Evolutionary conservation across 2,113 vertebrate species (phyloP).

Genomic region (Tachysurus fulvidraco): DNA sequence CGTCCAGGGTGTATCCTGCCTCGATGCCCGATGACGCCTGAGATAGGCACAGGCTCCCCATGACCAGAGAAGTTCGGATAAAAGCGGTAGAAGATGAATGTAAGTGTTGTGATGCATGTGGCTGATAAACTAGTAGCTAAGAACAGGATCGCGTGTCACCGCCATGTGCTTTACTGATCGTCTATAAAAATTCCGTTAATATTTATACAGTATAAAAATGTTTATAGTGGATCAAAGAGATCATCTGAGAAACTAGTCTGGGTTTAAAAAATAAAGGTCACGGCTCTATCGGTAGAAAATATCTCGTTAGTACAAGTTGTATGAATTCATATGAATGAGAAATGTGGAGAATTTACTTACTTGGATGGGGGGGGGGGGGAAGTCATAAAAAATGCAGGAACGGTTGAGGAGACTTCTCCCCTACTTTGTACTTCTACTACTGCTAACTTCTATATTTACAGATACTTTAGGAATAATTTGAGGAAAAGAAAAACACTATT

Average conservation of each 20-base stretch:
- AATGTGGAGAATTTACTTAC: not conserved
- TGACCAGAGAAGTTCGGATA: no score
- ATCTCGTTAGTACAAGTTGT: not conserved
- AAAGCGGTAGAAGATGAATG: no score
- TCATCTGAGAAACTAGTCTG: not conserved
- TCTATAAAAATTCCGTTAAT: conserved; percentile 27
- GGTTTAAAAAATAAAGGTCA: not conserved
- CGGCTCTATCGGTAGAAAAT: not conserved
- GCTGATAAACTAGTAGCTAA: not conserved
- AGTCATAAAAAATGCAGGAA: not conserved
- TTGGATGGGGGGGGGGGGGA: not conserved
- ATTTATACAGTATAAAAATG: not conserved
- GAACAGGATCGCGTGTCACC: conserved; percentile 1
- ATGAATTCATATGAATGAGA: not conserved
- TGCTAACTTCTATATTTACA: not conserved
- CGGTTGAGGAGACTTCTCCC: no score
- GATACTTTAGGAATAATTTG: no score
- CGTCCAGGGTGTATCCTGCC: no score
- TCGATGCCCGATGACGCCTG: no score
- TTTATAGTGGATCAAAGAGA: not conserved
- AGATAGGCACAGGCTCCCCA: no score
- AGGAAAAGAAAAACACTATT: not conserved
- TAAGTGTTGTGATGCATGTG: not conserved
- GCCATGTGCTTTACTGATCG: conserved; percentile 1
- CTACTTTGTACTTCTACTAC: not conserved